Evolutionary conservation across 2,113 vertebrate species (phyloP), one percentile per base, ranked within the genome.

Genomic region (Butastur rufipennis): DNA sequence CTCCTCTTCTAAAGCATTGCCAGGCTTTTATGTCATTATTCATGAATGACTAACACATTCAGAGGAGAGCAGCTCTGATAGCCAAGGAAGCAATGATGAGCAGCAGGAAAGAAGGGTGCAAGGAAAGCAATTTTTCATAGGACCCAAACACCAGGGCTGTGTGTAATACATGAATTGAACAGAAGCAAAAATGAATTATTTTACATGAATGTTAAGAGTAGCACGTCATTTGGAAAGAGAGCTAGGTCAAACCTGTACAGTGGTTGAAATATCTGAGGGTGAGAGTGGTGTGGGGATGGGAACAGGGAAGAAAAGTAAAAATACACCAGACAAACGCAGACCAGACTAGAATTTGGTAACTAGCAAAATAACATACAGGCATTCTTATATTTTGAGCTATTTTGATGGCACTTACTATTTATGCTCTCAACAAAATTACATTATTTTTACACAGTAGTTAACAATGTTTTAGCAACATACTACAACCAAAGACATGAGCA

Each of bases 1-100:
- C 86, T 96, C 43, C 86, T 89, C 90, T 97, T 97, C 86, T 93
- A 97, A 94, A 97, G 72, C 56, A 67, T 16, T 93, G 56, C 55
- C 94, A 97, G 95, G 93, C 95, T 98, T 98, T 98, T 97, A 98
- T 98, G 97, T 95, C 95, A 95, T 98, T 98, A 98, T 97, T 98
- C 96, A 97, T 93, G 94, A 98, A 86, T 96, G 94, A 97, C 95
- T 98, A 97, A 97, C 7, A 1, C 72, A 93, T 97, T 97, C 90
- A 95, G 71, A 96, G 81, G 36, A 97, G 42, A 95, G 82, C 61
- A 97, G 50, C 63, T 95, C 92, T 97, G 93, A 96, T 97, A 94
- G 59, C 72, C 72, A 96, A 95, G 71, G 61, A 95, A 96, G 80
- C 6, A 74, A 59, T 73, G 90, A 97, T 65, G 59, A 96, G 68